phyloP scores from a whole-genome alignment of 1,140 invertebrate genomes.

The Holcopasites calliopsidis region DNA sequence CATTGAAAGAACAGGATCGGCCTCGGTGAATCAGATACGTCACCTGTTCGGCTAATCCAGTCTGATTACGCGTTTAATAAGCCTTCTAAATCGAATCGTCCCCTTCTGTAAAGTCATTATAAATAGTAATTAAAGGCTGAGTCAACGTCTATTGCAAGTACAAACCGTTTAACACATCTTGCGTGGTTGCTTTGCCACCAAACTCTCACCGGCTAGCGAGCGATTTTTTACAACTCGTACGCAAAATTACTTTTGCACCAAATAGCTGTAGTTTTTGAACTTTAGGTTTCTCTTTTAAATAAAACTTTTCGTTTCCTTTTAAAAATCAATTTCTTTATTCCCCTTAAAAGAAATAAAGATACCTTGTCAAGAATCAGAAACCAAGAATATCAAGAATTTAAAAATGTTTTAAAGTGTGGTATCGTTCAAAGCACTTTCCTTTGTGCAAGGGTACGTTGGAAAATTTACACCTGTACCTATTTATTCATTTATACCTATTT shows the following conservation, averaged over 20 bases:
- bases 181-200: background rate
- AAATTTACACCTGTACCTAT: constrained; percentile 4
- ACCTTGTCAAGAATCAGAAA: background rate
- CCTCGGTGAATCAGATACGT: no score
- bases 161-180: constrained; percentile 2
- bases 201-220: no score
- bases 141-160: no score
- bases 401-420: constrained; percentile 8
- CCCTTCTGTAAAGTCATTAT: no score
- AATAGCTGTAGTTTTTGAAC: background rate
- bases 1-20: no score
- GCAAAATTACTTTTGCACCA: background rate
- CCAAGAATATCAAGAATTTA: constrained; percentile 15
- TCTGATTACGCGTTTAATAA: no score
- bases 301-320: background rate
- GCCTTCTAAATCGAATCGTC: no score
- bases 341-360: background rate
- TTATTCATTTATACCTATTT: no score
- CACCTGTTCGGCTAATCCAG: no score
- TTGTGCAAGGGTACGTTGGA: constrained; percentile 15
- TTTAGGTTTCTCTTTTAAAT: constrained; percentile 3
- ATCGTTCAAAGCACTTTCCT: background rate
- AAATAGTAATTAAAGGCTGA: no score
- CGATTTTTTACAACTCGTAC: background rate
- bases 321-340: constrained; percentile 2